Evolutionary conservation across 2,888 invertebrate species (phyloP), one percentile per base, ranked within the genome.

Genomic region (Temnothorax ravouxi): DNA sequence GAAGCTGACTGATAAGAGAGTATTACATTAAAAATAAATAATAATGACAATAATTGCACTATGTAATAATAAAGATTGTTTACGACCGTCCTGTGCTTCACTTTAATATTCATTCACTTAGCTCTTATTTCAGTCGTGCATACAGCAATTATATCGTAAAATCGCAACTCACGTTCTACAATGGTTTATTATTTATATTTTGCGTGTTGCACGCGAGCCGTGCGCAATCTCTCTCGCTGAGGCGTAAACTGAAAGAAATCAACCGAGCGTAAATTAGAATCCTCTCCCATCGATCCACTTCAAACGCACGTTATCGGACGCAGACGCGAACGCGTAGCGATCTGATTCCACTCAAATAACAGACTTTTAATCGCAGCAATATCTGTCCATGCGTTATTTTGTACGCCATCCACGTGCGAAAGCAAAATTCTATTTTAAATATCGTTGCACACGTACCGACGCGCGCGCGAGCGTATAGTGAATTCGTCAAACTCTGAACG

Each of bases 401-500:
- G 47, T 59, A 56, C 34, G 8, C 25, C n/a, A 25, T 6, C 38
- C 56, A 59, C 47, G 59, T 29, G 18, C 3, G 13, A 21, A 79
- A 71, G 18, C 13, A 2, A 13, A 59, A 38, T 61, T 59, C 47
- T 71, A 47, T 59, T 71, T 71, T 59, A 71, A 80, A 80, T 71
- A 79, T 25, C 25, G 47, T 47, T 34, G 29, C 29, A n/a, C 59
- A 15, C 4, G 18, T 29, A 21, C 25, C 21, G 29, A 34, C 0
- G 34, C 6, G 29, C 29, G 41, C 29, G 41, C 29, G 29, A 18
- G 34, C 5, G 44, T 21, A 76, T 8, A 44, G 82, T 54, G 41
- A 69, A 41, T 62, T 84, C 87, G 87, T 84, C 83, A 88, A 88
- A 86, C 67, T 62, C 50, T 29, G 64, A n/a, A 38, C 54, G 67